Percentiles rank a stretch among this genome's conserved stretches.
Evolutionary conservation across 2,797 vertebrate genomes (phyloP).

Genomic region (Macropodus opercularis): DNA sequence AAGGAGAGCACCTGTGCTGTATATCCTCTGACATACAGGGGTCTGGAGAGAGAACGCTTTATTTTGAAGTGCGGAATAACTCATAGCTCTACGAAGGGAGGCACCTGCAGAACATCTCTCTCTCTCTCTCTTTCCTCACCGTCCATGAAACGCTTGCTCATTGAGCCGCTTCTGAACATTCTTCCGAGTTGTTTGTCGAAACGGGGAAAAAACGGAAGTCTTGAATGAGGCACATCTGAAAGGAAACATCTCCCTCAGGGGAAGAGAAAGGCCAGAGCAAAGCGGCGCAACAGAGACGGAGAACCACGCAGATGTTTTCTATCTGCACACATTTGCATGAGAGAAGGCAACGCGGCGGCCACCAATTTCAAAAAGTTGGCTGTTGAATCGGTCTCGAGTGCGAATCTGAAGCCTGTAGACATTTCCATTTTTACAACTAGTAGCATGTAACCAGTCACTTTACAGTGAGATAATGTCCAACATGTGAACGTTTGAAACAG

Average conservation of each 20-base stretch:
- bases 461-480: not conserved
- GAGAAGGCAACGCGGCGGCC: constrained; percentile 57
- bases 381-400: constrained; percentile 50
- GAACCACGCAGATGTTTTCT: constrained; percentile 57
- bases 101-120: constrained; percentile 48
- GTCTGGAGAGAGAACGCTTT: constrained; percentile 30
- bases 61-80: constrained; percentile 46
- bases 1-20: constrained; percentile 42
- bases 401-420: constrained; percentile 26
- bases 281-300: constrained; percentile 55
- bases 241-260: constrained; percentile 71
- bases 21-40: constrained; percentile 40
- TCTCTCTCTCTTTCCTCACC: constrained; percentile 7
- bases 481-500: constrained; percentile 1
- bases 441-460: constrained; percentile 7
- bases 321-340: constrained; percentile 80
- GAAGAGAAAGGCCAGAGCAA: constrained; percentile 57
- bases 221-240: constrained; percentile 72
- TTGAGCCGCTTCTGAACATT: constrained; percentile 51
- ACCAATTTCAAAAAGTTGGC: constrained; percentile 58
- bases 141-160: constrained; percentile 54
- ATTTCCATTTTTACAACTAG: constrained; percentile 23
- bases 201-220: constrained; percentile 70
- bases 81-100: constrained; percentile 50
- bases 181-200: constrained; percentile 55